A percentile compares a stretch with the other conserved stretches of the same genome.
Conservation (phyloP, 2,888 invertebrate genomes). For the Agrochola lychnidis region DNA sequence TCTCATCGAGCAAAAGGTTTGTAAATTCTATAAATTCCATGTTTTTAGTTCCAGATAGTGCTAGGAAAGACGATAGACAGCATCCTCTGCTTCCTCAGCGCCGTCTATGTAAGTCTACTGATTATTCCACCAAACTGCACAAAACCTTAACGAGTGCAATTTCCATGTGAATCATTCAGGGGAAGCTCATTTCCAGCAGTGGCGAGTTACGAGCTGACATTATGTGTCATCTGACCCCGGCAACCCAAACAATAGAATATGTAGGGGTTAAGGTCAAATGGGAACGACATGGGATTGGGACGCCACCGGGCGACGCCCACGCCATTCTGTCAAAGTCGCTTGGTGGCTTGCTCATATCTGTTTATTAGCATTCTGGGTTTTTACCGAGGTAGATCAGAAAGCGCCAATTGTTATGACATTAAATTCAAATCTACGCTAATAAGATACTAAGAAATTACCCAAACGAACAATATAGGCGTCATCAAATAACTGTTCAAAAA, state of each 20-base stretch:
- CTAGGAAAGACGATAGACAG: not conserved
- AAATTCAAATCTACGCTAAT: slow-evolving; percentile 21
- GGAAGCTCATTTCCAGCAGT: slow-evolving; percentile 4
- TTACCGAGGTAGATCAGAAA: not conserved
- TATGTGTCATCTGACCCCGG: slow-evolving; percentile 47
- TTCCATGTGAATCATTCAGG: not conserved
- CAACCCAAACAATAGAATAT: slow-evolving; percentile 40
- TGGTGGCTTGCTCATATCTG: slow-evolving; percentile 7
- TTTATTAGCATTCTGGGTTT: slow-evolving; percentile 17
- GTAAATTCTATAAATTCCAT: not conserved
- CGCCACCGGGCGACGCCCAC: slow-evolving; percentile 36
- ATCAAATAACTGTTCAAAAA: not conserved
- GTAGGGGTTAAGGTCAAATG: slow-evolving; percentile 35
- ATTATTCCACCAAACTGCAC: not conserved
- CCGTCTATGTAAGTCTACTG: not conserved
- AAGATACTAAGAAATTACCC: slow-evolving; percentile 2
- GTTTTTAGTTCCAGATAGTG: not conserved
- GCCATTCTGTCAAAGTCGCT: slow-evolving; percentile 1
- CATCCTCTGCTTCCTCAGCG: not conserved
- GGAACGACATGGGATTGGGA: slow-evolving; percentile 19
- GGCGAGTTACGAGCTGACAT: not conserved
- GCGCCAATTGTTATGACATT: not conserved
- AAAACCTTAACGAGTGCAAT: not conserved
- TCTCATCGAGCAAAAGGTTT: not conserved
- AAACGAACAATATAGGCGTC: not conserved